Conservation (phyloP, 1,140 invertebrate species). For the Penaeus japonicus region DNA sequence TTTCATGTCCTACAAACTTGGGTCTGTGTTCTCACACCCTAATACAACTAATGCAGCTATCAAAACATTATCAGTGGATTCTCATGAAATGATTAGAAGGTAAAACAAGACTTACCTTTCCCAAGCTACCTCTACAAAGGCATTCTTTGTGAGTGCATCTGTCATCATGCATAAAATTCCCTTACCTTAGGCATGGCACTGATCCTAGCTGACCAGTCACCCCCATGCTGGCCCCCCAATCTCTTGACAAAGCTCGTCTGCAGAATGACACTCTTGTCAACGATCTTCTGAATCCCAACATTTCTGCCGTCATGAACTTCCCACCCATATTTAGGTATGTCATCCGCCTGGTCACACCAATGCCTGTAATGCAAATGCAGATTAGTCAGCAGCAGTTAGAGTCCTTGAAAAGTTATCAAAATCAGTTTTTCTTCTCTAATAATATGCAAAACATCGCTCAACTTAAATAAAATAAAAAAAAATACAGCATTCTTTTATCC, state of each 20-base stretch:
- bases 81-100: not conserved
- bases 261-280: constrained; percentile 79
- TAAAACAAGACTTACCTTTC: not conserved
- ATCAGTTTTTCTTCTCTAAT: no score
- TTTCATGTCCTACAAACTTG: not conserved
- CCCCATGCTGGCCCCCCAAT: constrained; percentile 79
- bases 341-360: constrained; percentile 70
- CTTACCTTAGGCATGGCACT: constrained; percentile 70
- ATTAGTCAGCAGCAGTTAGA: not conserved
- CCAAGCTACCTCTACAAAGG: no score
- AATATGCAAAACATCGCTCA: no score
- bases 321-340: constrained; percentile 85
- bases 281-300: constrained; percentile 92
- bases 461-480: no score
- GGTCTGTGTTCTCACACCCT: not conserved
- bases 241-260: constrained; percentile 90
- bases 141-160: no score
- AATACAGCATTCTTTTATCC: no score
- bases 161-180: not conserved
- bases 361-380: constrained; percentile 39
- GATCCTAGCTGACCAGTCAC: constrained; percentile 92
- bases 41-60: not conserved
- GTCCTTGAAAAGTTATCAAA: no score
- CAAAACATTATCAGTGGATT: not conserved
- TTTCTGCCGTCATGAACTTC: constrained; percentile 87